Conservation (phyloP, 2,113 vertebrate species). For the Riparia riparia region DNA sequence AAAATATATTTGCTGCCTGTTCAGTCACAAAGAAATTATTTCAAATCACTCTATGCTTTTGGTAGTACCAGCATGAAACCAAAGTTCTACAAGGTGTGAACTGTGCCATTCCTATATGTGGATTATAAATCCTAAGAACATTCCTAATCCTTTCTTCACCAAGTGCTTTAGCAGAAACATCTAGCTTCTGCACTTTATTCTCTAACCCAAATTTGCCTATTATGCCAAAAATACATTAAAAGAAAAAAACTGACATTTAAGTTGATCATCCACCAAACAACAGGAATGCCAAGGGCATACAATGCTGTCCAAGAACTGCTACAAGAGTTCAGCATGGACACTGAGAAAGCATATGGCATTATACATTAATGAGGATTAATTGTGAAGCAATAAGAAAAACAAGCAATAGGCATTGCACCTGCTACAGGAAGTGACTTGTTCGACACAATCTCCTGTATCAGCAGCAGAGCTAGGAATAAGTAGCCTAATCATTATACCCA, state of each 20-base stretch:
- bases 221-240: not conserved
- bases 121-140: not conserved
- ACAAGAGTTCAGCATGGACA: not conserved
- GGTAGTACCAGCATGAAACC: not conserved
- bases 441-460: not conserved
- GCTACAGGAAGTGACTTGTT: not conserved
- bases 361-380: not conserved
- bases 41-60: not conserved
- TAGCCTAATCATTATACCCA: not conserved
- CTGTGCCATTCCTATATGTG: not conserved
- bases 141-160: not conserved
- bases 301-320: not conserved
- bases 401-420: not conserved
- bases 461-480: not conserved
- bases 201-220: not conserved
- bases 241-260: not conserved
- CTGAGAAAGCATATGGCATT: not conserved
- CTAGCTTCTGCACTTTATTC: not conserved
- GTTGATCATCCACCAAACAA: not conserved
- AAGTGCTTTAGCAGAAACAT: not conserved
- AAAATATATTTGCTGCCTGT: not conserved
- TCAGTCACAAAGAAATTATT: not conserved
- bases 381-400: not conserved
- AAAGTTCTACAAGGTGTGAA: not conserved
- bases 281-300: rapidly evolving